Conservation (phyloP, 2,888 invertebrate species). For the Athrips mouffetella region DNA sequence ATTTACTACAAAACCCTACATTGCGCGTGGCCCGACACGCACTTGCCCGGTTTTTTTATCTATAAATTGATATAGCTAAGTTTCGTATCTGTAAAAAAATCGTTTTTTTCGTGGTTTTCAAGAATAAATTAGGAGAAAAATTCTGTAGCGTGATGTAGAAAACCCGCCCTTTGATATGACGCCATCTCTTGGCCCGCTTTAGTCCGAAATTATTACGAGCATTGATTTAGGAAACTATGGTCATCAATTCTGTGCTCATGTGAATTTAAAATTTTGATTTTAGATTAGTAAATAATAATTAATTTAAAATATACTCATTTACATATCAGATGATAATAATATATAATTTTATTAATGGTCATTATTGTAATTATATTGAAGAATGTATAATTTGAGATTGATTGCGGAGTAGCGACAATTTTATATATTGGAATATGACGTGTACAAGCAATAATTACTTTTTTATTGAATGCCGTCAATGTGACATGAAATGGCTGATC, state of each 20-base stretch:
- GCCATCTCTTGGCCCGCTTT: too few relatives aligned
- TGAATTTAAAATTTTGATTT: slow-evolving; percentile 1
- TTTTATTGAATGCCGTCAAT: slow-evolving; percentile 66
- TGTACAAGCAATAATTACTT: slow-evolving; percentile 76
- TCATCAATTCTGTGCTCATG: not conserved
- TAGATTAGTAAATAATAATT: not conserved
- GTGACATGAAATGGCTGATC: slow-evolving; percentile 53
- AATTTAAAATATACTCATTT: slow-evolving; percentile 5
- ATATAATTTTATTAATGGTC: slow-evolving; percentile 33
- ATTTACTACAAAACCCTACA: too few relatives aligned
- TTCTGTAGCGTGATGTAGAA: too few relatives aligned
- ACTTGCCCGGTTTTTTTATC: too few relatives aligned
- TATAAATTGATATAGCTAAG: too few relatives aligned
- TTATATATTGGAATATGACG: slow-evolving; percentile 60
- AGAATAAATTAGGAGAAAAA: too few relatives aligned
- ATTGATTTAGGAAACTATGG: not conserved
- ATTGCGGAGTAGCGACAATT: slow-evolving; percentile 67
- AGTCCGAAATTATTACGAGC: too few relatives aligned
- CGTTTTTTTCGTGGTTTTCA: too few relatives aligned
- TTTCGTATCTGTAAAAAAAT: too few relatives aligned
- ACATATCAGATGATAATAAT: slow-evolving; percentile 65
- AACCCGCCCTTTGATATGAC: too few relatives aligned
- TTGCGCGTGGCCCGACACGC: too few relatives aligned
- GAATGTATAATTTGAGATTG: slow-evolving; percentile 59
- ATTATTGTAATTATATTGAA: slow-evolving; percentile 40